phyloP scores from a whole-genome alignment of 1,140 invertebrate genomes.

The Euura lappo region DNA sequence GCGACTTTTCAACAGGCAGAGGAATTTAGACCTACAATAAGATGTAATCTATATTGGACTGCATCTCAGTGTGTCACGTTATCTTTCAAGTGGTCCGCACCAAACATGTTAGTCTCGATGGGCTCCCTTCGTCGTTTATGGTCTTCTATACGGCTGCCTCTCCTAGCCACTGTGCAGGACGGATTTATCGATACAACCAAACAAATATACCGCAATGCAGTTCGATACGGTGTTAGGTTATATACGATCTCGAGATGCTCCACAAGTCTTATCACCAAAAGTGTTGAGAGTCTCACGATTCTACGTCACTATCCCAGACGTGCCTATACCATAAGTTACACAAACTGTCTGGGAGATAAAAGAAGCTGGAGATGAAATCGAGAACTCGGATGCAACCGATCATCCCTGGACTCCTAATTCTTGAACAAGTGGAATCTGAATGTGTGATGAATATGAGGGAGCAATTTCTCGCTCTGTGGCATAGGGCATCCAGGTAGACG shows the following conservation, averaged over 20 bases:
- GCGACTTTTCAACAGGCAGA: no score
- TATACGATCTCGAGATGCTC: slow-evolving; percentile 1
- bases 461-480: no score
- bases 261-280: not conserved
- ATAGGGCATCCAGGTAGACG: not conserved
- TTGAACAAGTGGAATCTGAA: not conserved
- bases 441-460: slow-evolving; percentile 17
- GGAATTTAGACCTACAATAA: no score
- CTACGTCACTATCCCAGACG: not conserved
- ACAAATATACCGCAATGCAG: not conserved
- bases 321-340: not conserved
- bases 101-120: not conserved
- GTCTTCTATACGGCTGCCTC: not conserved
- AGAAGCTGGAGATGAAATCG: not conserved
- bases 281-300: not conserved
- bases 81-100: not conserved
- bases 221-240: not conserved
- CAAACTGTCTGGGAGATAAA: no score
- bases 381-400: not conserved
- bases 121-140: not conserved
- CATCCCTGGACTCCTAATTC: no score
- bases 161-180: not conserved
- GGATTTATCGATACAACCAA: not conserved
- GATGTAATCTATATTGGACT: not conserved
- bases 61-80: not conserved